A percentile compares a stretch with the other conserved stretches of the same genome.
These are phyloP conservation scores for Holotrichia oblita DNA, from an alignment of 1,140 invertebrate genomes.

Conservation along the genomic window DNA sequence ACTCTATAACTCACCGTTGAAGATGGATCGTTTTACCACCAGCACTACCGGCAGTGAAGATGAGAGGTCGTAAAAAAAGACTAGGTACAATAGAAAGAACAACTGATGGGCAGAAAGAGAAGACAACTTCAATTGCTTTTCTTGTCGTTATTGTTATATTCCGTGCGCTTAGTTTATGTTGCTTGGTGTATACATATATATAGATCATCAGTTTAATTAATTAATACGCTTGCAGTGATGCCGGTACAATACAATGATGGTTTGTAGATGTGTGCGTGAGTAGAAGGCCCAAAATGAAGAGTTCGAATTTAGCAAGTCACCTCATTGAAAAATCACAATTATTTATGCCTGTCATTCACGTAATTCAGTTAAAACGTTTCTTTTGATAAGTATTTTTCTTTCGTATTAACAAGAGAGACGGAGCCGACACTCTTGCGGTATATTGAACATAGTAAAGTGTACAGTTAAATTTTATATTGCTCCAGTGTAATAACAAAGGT, in stretches of 20 bases:
- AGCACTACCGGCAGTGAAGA: neutral
- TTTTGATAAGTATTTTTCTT: slow-evolving; percentile 3
- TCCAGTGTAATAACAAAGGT: too few species aligned
- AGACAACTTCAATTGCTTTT: neutral
- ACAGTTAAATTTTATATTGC: too few species aligned
- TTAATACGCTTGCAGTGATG: neutral
- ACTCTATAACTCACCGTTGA: neutral
- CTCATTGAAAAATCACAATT: slow-evolving; percentile 13
- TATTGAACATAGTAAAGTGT: neutral
- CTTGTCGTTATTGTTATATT: neutral
- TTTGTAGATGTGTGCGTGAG: neutral
- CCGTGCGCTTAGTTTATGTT: neutral
- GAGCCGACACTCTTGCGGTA: neutral
- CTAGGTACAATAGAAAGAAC: neutral
- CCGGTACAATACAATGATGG: too few species aligned
- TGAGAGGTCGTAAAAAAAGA: neutral
- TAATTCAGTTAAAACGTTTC: slow-evolving; percentile 13
- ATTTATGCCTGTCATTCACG: slow-evolving; percentile 1
- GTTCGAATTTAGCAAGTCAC: neutral
- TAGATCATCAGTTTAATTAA: slow-evolving; percentile 15
- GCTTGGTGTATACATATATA: neutral
- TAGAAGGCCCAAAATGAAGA: neutral
- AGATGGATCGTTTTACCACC: slow-evolving; percentile 1
- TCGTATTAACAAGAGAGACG: neutral
- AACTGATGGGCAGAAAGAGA: neutral